phyloP scores from a whole-genome alignment of 2,888 invertebrate genomes.

The Pachymerium ferrugineum region DNA sequence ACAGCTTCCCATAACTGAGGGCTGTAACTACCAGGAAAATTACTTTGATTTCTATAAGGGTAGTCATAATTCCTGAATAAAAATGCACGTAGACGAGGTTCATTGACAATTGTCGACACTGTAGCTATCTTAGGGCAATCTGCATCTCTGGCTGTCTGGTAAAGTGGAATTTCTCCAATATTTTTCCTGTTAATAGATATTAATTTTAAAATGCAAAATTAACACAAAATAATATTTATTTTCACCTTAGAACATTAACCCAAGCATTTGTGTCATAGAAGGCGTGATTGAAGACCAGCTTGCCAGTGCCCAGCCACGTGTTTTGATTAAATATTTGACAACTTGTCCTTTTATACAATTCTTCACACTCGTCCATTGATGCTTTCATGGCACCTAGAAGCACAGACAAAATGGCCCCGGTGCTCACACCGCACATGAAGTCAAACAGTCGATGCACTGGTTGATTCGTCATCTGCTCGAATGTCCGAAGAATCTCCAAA shows the following conservation, averaged over 20 bases:
- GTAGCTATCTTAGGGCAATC: slow-evolving; percentile 62
- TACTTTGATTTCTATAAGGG: slow-evolving; percentile 62
- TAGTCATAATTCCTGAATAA: slow-evolving; percentile 80
- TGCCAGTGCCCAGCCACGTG: slow-evolving; percentile 63
- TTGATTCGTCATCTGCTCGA: slow-evolving; percentile 61
- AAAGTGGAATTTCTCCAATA: slow-evolving; percentile 45
- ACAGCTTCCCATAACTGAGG: slow-evolving; percentile 76
- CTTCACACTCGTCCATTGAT: slow-evolving; percentile 58
- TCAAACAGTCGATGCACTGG: slow-evolving; percentile 74
- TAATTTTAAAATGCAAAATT: background rate
- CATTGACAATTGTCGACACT: slow-evolving; percentile 73
- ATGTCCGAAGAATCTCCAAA: slow-evolving; percentile 69
- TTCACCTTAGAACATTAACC: slow-evolving; percentile 64
- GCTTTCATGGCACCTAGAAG: slow-evolving; percentile 60
- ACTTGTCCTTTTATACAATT: slow-evolving; percentile 58
- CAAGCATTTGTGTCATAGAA: slow-evolving; percentile 81
- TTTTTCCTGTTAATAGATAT: slow-evolving; percentile 6
- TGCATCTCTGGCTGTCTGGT: slow-evolving; percentile 55
- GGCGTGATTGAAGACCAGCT: slow-evolving; percentile 75
- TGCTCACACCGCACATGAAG: slow-evolving; percentile 76
- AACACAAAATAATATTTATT: background rate
- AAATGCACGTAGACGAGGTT: slow-evolving; percentile 64
- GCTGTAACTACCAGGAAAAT: slow-evolving; percentile 64
- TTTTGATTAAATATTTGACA: slow-evolving; percentile 62
- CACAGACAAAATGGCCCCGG: slow-evolving; percentile 73